These are phyloP conservation scores for Ameiurus melas DNA, from an alignment of 2,113 vertebrate genomes.

Conservation along the genomic window DNA sequence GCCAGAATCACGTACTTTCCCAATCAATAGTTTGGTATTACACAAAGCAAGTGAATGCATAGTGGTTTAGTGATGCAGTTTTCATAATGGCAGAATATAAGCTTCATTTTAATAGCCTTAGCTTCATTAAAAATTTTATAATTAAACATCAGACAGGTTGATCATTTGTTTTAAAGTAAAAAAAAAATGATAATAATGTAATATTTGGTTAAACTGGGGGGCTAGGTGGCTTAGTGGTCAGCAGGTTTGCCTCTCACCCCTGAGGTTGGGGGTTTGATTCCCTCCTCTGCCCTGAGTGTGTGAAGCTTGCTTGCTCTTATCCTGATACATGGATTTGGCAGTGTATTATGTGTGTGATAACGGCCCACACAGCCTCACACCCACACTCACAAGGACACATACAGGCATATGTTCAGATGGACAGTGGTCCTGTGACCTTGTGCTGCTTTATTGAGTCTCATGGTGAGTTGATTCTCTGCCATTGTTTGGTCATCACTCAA, in stretches of 20 bases:
- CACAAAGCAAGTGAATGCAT: background rate
- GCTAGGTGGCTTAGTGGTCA: too few relatives aligned
- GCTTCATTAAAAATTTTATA: background rate
- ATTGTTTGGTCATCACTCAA: slow-evolving; percentile 57
- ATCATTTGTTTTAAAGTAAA: too few relatives aligned
- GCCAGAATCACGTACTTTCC: background rate
- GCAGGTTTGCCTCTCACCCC: too few relatives aligned
- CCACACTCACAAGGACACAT: slow-evolving; percentile 16
- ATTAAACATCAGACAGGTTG: too few relatives aligned
- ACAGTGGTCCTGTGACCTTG: slow-evolving; percentile 36
- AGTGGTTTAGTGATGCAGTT: background rate
- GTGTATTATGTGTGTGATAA: slow-evolving; percentile 52
- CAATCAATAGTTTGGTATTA: background rate
- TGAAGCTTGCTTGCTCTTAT: background rate
- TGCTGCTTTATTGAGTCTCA: slow-evolving; percentile 57
- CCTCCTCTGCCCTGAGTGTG: too few relatives aligned
- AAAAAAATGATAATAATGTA: background rate
- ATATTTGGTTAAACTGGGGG: background rate
- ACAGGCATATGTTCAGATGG: slow-evolving; percentile 52
- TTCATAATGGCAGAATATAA: background rate
- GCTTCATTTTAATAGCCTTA: too few relatives aligned
- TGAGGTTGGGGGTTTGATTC: too few relatives aligned
- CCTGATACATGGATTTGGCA: slow-evolving; percentile 50
- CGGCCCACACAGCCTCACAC: slow-evolving; percentile 31
- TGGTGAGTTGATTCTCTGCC: slow-evolving; percentile 50